phyloP scores from a whole-genome alignment of 2,888 invertebrate species.

The Embidobia sp. region DNA sequence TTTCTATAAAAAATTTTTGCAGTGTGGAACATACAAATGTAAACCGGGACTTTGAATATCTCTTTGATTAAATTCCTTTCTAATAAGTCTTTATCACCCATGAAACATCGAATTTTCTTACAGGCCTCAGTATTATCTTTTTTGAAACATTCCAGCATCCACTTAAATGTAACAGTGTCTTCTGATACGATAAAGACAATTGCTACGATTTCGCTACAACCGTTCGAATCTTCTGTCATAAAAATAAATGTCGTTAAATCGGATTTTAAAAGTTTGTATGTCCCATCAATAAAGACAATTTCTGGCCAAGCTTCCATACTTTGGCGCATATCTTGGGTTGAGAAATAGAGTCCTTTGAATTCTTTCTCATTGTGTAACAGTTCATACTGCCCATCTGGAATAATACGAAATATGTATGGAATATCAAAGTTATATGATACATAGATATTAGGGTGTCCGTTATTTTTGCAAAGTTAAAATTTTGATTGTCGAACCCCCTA shows the following conservation, averaged over 20 bases:
- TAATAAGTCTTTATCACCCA: conserved; percentile 62
- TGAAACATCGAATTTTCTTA: conserved; percentile 38
- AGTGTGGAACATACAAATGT: conserved; percentile 10
- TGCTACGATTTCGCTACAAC: conserved; percentile 43
- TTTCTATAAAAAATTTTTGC: conserved; percentile 4
- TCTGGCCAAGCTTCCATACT: conserved; percentile 41
- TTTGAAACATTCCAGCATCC: conserved; percentile 48
- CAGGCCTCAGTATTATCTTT: conserved; percentile 17
- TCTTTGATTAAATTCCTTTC: conserved; percentile 11
- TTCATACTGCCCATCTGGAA: too few relatives aligned
- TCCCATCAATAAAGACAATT: conserved; percentile 54
- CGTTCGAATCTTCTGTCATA: conserved; percentile 46
- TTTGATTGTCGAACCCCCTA: too few relatives aligned
- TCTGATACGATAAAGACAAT: conserved; percentile 49
- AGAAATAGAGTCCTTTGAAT: conserved; percentile 52
- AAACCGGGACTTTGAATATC: background rate
- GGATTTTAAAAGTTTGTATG: conserved; percentile 40
- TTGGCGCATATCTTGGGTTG: conserved; percentile 41
- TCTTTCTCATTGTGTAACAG: background rate
- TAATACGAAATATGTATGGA: too few relatives aligned
- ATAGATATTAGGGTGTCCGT: too few relatives aligned
- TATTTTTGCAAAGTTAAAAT: too few relatives aligned
- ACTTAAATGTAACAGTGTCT: conserved; percentile 43
- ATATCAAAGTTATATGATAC: too few relatives aligned
- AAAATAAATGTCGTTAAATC: conserved; percentile 30